A percentile compares a stretch with the other conserved stretches of the same genome.
Evolutionary conservation across 2,113 vertebrate species (phyloP).

Genomic region (Amia ocellicauda): DNA sequence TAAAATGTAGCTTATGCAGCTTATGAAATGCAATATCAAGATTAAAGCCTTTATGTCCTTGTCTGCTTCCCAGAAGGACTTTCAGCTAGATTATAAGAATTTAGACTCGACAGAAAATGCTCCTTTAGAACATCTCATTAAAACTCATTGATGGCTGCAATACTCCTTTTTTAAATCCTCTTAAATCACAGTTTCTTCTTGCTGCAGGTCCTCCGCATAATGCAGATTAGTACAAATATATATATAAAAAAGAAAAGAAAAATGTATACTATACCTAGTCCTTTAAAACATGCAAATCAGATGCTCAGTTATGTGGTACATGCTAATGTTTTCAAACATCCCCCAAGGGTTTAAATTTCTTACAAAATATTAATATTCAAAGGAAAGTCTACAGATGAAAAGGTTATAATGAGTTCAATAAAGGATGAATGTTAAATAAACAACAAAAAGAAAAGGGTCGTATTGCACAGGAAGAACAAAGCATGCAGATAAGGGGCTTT

Average conservation of each 20-base stretch:
- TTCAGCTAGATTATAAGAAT: neutral
- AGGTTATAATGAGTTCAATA: no score
- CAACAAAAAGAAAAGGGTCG: neutral
- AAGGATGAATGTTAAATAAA: neutral
- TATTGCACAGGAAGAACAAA: neutral
- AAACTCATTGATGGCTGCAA: conserved; percentile 1
- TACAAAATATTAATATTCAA: neutral
- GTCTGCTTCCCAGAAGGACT: conserved; percentile 3
- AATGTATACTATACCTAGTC: neutral
- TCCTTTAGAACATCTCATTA: conserved; percentile 1
- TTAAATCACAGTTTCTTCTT: conserved; percentile 1
- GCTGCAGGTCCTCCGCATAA: neutral
- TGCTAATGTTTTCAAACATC: conserved; percentile 3
- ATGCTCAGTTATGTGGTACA: neutral
- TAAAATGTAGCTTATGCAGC: no score
- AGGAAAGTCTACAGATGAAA: neutral
- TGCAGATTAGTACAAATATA: neutral
- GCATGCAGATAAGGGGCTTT: neutral
- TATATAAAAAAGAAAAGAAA: neutral
- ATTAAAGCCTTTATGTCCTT: neutral
- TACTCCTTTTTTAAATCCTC: neutral
- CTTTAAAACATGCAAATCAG: neutral
- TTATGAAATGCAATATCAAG: neutral
- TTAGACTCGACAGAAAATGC: neutral
- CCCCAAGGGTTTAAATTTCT: neutral